These are phyloP conservation scores for Actinernus sp. DNA, from an alignment of 92 coral and sea anemone genomes.

Conservation along the genomic window DNA sequence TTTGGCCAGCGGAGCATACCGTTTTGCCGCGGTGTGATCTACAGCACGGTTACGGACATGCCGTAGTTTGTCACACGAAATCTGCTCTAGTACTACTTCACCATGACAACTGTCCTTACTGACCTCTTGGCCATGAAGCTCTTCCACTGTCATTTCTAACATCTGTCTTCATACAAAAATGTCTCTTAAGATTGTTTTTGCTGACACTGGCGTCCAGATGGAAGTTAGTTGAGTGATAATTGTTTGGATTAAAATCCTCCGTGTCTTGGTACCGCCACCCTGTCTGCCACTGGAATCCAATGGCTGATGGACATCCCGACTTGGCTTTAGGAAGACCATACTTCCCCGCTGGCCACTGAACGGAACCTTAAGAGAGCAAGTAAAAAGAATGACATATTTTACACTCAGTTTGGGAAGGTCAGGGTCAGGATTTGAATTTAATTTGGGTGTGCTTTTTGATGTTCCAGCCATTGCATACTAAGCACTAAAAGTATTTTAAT, in stretches of 20 bases:
- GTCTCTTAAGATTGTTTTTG: slow-evolving; percentile 15
- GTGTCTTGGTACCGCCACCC: slow-evolving; percentile 70
- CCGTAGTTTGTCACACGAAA: too few species aligned
- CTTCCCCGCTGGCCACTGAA: slow-evolving; percentile 57
- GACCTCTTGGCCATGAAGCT: slow-evolving; percentile 57
- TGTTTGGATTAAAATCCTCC: slow-evolving; percentile 32
- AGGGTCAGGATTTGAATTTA: too few species aligned
- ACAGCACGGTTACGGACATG: too few species aligned
- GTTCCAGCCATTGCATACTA: too few species aligned
- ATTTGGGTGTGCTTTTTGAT: too few species aligned
- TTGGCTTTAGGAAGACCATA: slow-evolving; percentile 49
- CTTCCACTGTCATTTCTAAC: slow-evolving; percentile 3
- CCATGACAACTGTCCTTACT: not conserved
- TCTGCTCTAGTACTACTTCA: too few species aligned
- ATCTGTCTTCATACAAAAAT: slow-evolving; percentile 50
- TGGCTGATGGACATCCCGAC: slow-evolving; percentile 52
- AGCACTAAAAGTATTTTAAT: too few species aligned
- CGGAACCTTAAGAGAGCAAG: too few species aligned
- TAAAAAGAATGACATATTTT: too few species aligned
- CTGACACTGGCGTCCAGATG: slow-evolving; percentile 43
- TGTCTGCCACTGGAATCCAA: slow-evolving; percentile 43
- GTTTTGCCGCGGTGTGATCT: too few species aligned
- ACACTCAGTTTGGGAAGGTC: too few species aligned
- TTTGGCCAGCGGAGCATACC: too few species aligned
- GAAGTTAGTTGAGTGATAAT: slow-evolving; percentile 31